Base-by-base conservation (phyloP, 2,888 invertebrate genomes). In the Tetragonisca angustula region DNA sequence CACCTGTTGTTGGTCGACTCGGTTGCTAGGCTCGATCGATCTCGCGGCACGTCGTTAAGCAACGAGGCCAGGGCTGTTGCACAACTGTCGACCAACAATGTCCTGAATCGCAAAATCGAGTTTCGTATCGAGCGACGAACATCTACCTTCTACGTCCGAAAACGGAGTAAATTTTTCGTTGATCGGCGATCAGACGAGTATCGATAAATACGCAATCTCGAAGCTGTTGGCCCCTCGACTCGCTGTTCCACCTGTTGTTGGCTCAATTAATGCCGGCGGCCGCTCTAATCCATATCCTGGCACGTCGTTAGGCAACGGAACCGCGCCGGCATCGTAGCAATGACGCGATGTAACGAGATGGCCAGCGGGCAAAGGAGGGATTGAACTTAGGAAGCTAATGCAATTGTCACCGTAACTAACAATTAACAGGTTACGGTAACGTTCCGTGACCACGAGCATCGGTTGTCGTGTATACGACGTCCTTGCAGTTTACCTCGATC, bases 321-420 rank as follows among this genome's bases (percentile, higher is more conserved):
- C 87, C 86, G 83, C 77, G 68, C 72, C 76, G 74, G 79, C 80
- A 69, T 76, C 72, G 73, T 76, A 76, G 72, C 85, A 62, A 56
- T 50, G 59, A 54, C 87, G 73, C 87, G 73, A 81, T 69, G 52
- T 70, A 83, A 83, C 82, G 79, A 43, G 43, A 79, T 62, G 65
- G 65, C 64, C 73, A 50, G 50, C 59, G 75, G 74, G 79, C 65
- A 62, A 76, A 79, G 59, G 69, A 64, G 68, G 54, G 79, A 62
- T 68, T 78, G 81, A 89, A 90, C 89, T 91, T 90, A 81, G 88
- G 87, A 86, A 87, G 79, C 89, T 90, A 91, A 91, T 89, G 88
- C 91, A 89, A 90, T 92, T 85, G 90, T 79, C 81, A 86, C 84
- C 84, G 85, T 91, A 92, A 91, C 91, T 91, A 92, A 92, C 91